A percentile compares a stretch with the other conserved stretches of the same genome.
These are phyloP conservation scores for Cottus gobio DNA, from an alignment of 2,113 vertebrate species.

Conservation along the genomic window DNA sequence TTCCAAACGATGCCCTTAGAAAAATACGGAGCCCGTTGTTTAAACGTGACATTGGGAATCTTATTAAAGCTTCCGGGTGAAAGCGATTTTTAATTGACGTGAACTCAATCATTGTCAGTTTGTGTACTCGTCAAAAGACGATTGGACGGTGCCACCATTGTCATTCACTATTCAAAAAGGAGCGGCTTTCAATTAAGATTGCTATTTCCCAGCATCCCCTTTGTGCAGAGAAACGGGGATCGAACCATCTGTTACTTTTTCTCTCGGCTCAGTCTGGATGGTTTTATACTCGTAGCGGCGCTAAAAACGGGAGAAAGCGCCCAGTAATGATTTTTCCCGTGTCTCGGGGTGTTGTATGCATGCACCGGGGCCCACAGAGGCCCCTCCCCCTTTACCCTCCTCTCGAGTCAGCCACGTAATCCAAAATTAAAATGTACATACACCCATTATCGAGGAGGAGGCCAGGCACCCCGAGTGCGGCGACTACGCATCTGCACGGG, in stretches of 20 bases:
- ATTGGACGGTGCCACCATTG: background rate
- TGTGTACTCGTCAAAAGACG: slow-evolving; percentile 33
- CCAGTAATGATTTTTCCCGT: slow-evolving; percentile 27
- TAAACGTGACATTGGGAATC: slow-evolving; percentile 63
- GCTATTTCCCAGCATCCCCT: background rate
- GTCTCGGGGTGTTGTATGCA: slow-evolving; percentile 48
- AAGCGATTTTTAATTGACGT: slow-evolving; percentile 44
- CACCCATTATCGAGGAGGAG: slow-evolving; percentile 64
- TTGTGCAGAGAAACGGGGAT: background rate
- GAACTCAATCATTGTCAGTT: slow-evolving; percentile 52
- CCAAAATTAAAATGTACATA: slow-evolving; percentile 73
- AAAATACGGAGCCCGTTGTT: slow-evolving; percentile 56
- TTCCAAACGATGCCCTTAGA: slow-evolving; percentile 58
- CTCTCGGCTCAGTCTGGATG: slow-evolving; percentile 1
- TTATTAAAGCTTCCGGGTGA: slow-evolving; percentile 46
- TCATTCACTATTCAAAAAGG: slow-evolving; percentile 10
- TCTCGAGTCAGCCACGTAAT: slow-evolving; percentile 59
- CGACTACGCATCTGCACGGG: slow-evolving; percentile 49
- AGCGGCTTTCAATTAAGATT: background rate
- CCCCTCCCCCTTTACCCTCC: slow-evolving; percentile 27
- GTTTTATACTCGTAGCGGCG: slow-evolving; percentile 13
- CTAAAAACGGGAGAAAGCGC: slow-evolving; percentile 32
- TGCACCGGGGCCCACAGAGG: slow-evolving; percentile 29
- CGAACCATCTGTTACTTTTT: slow-evolving; percentile 10
- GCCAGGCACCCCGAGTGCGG: slow-evolving; percentile 26